phyloP scores from a whole-genome alignment of 2,888 invertebrate genomes.

The Trissolcus japonicus region DNA sequence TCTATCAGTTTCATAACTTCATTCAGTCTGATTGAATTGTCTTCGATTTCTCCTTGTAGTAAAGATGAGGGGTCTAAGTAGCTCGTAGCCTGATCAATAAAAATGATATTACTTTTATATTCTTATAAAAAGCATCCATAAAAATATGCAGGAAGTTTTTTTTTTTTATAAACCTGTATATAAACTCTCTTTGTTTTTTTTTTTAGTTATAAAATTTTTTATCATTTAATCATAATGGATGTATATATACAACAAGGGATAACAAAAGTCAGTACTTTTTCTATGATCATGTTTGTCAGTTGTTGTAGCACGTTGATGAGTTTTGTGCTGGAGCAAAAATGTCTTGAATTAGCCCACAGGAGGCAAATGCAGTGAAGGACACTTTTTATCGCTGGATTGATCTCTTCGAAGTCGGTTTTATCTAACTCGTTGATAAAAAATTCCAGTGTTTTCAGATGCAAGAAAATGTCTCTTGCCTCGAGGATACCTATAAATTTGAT shows the following conservation, averaged over 20 bases:
- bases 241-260: no score
- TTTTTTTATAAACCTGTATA: not conserved
- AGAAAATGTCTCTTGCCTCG: constrained; percentile 89
- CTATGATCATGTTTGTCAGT: constrained; percentile 88
- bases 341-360: constrained; percentile 90
- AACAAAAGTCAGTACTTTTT: constrained; percentile 76
- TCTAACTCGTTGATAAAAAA: constrained; percentile 85
- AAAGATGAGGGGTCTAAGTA: constrained; percentile 87
- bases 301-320: constrained; percentile 84
- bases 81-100: constrained; percentile 78
- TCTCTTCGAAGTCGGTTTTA: constrained; percentile 81
- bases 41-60: constrained; percentile 91
- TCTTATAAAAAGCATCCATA: no score
- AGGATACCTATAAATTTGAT: constrained; percentile 76
- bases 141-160: not conserved
- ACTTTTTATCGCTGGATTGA: constrained; percentile 80
- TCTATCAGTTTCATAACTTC: constrained; percentile 78
- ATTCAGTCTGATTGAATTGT: constrained; percentile 81
- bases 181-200: no score
- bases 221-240: no score
- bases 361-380: constrained; percentile 89
- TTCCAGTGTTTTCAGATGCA: constrained; percentile 86
- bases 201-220: no score
- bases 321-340: constrained; percentile 82
- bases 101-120: constrained; percentile 1